phyloP scores from a whole-genome alignment of 2,797 vertebrate genomes.

The Amazona ochrocephala region DNA sequence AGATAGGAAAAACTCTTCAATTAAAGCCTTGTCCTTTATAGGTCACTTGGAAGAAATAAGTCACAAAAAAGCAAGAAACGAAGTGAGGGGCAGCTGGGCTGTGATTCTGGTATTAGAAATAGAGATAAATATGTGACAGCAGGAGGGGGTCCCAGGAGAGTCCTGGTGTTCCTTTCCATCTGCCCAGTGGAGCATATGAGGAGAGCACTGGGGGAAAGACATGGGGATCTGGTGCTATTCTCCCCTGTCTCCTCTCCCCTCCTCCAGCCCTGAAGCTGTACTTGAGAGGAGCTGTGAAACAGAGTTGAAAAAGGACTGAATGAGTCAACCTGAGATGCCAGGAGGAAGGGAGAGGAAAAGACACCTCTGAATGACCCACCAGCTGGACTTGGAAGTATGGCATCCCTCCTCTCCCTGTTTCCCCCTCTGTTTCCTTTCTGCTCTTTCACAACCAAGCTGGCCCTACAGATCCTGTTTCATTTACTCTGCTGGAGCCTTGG shows the following conservation, averaged over 20 bases:
- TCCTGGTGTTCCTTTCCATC: not conserved
- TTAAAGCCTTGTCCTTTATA: not conserved
- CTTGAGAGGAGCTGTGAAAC: not conserved
- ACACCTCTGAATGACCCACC: fast-evolving
- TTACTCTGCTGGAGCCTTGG: not conserved
- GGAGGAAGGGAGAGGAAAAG: not conserved
- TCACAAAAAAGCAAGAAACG: not conserved
- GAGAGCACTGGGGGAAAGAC: fast-evolving
- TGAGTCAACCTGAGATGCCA: not conserved
- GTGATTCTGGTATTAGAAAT: not conserved
- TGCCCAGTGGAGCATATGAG: fast-evolving
- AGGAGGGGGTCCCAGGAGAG: not conserved
- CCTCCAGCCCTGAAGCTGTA: not conserved
- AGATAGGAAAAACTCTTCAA: not conserved
- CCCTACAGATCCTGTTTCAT: not conserved
- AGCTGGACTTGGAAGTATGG: not conserved
- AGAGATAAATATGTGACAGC: fast-evolving
- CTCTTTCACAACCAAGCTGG: fast-evolving
- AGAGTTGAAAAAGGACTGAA: not conserved
- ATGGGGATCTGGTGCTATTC: not conserved
- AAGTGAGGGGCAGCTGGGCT: fast-evolving
- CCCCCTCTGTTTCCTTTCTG: not conserved
- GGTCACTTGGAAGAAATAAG: not conserved
- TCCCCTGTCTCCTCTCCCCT: not conserved
- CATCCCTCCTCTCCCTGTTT: fast-evolving